Conservation (phyloP, 2,113 vertebrate species). For the Alectura lathami region DNA sequence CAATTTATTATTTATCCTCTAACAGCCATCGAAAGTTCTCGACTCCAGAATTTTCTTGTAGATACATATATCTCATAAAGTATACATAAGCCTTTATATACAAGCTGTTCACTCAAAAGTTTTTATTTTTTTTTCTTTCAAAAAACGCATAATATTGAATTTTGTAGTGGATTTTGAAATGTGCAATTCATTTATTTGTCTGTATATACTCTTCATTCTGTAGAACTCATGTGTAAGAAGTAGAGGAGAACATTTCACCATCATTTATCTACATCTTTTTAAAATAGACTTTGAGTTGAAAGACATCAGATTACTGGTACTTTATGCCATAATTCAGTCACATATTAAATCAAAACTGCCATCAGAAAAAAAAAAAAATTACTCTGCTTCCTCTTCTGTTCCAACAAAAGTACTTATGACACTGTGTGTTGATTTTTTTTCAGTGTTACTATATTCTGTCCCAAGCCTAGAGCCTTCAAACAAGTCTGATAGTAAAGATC, state of each 20-base stretch:
- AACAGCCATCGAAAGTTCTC: neutral
- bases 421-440: neutral
- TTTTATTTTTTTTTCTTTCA: neutral
- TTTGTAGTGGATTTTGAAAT: neutral
- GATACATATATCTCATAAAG: neutral
- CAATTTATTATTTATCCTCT: neutral
- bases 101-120: neutral
- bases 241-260: neutral
- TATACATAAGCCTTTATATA: neutral
- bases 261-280: neutral
- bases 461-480: neutral
- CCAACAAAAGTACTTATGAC: neutral
- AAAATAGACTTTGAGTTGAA: neutral
- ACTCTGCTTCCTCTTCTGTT: neutral
- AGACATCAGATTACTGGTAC: neutral
- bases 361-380: neutral
- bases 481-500: neutral
- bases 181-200: neutral
- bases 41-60: neutral
- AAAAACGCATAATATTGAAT: neutral
- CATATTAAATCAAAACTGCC: neutral
- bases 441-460: neutral
- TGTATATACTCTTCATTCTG: neutral
- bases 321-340: neutral
- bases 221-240: neutral